Evolutionary conservation across 2,113 vertebrate genomes (phyloP), one percentile per base, ranked within the genome.

Genomic region (Onychorhynchus coronatus): DNA sequence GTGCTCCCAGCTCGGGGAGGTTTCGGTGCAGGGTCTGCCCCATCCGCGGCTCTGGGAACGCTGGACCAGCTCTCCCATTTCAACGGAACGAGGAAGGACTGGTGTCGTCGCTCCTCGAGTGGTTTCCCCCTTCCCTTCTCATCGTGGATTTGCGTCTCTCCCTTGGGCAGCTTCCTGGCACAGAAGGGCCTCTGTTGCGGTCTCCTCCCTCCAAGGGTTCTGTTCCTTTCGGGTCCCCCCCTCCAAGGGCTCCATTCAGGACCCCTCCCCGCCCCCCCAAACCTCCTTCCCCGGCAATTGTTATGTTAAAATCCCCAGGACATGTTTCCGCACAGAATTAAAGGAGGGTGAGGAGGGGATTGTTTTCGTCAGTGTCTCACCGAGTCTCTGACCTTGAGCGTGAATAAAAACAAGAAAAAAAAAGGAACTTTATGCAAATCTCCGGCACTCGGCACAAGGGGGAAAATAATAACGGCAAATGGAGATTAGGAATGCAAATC

Each of bases 341-440:
- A 94, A 96, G 85, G 95, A 81, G 97, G 92, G 96, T 68, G 96
- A 97, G 94, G 93, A 96, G 91, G 94, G 89, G 95, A 96, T 96
- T 96, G 95, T 97, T 97, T 96, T 95, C 58, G 28, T 96, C 35
- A 50, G 91, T 96, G 95, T 97, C 96, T 97, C 92, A 44, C 96
- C 91, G 96, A 97, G 94, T 97, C 97, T 96, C 96, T 97, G 96
- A 97, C 97, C 97, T 97, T 97, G 96, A 97, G 95, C 76, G 89
- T 91, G 96, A 96, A 96, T 75, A 63, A 96, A 97, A 97, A 97
- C 97, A 96, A 97, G 97, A 96, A 97, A 97, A 96, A 97, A 97
- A 97, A 97, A 97, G 92, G 97, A 94, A 95, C 93, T 97, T 97
- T 97, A 97, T 97, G 97, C 95, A 95, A 97, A 97, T 97, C 94